phyloP scores from a whole-genome alignment of 2,797 vertebrate genomes.

The Yasuhikotakia modesta region DNA sequence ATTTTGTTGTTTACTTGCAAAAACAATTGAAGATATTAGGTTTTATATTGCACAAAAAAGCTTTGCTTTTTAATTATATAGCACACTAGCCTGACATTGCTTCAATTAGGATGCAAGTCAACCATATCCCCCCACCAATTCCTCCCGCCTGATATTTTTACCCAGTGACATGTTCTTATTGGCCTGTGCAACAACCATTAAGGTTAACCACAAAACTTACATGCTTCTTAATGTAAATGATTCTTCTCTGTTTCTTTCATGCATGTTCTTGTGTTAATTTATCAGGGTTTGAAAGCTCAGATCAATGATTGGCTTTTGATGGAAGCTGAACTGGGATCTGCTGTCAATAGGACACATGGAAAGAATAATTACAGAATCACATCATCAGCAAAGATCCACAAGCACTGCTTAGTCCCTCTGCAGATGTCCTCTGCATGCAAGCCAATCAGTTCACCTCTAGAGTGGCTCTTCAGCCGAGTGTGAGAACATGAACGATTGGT shows the following conservation, averaged over 20 bases:
- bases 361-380: neutral
- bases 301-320: constrained; percentile 18
- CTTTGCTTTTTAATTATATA: neutral
- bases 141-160: neutral
- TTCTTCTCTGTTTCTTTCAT: too few relatives aligned
- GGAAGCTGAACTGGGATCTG: constrained; percentile 1
- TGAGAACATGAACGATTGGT: neutral
- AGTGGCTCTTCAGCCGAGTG: neutral
- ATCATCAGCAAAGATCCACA: neutral
- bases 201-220: too few relatives aligned
- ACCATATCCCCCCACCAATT: neutral
- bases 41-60: neutral
- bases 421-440: neutral
- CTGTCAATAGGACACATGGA: constrained; percentile 11
- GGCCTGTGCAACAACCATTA: too few relatives aligned
- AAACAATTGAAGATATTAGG: neutral
- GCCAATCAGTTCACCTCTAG: constrained; percentile 1
- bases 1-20: neutral
- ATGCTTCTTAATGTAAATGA: too few relatives aligned
- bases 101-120: neutral
- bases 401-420: constrained; percentile 7
- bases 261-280: neutral
- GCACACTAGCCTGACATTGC: neutral
- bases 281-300: constrained; percentile 8
- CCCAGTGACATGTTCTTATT: neutral